Percentiles rank a stretch among this genome's conserved stretches.
These are phyloP conservation scores for Ooceraea biroi DNA, from an alignment of 1,140 invertebrate species.

Conservation along the genomic window DNA sequence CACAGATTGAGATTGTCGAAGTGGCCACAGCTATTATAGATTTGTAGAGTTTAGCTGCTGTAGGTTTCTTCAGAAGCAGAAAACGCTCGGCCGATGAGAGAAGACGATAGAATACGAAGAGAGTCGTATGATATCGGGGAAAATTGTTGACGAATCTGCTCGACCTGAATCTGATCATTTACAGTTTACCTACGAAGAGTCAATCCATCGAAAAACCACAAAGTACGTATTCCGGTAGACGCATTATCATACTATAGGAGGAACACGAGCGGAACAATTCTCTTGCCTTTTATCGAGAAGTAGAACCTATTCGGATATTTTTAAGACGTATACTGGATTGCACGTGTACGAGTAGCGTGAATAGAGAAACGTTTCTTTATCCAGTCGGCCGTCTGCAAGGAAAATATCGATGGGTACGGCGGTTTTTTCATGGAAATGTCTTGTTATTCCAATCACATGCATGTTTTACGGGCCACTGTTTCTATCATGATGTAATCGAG, in stretches of 20 bases:
- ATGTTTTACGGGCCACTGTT: background rate
- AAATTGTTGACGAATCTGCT: constrained; percentile 29
- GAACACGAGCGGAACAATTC: constrained; percentile 76
- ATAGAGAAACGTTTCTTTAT: constrained; percentile 69
- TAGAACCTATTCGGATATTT: constrained; percentile 74
- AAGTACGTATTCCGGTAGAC: constrained; percentile 70
- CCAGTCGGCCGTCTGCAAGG: constrained; percentile 34
- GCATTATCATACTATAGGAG: constrained; percentile 72
- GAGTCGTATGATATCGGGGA: background rate
- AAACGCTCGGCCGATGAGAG: constrained; percentile 55
- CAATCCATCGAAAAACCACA: constrained; percentile 71
- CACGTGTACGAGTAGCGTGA: constrained; percentile 66
- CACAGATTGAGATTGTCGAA: constrained; percentile 72
- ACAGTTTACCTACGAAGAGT: constrained; percentile 73
- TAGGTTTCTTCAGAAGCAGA: constrained; percentile 67
- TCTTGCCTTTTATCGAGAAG: constrained; percentile 76
- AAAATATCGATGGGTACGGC: constrained; percentile 36
- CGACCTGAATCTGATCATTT: constrained; percentile 65
- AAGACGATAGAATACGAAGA: background rate
- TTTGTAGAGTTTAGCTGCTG: constrained; percentile 71
- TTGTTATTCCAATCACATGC: constrained; percentile 3
- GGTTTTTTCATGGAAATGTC: background rate
- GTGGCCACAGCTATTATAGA: constrained; percentile 69
- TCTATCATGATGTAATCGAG: background rate
- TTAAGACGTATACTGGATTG: constrained; percentile 75